phyloP scores from a whole-genome alignment of 2,113 vertebrate species.

The Cyprinodon tularosa region DNA sequence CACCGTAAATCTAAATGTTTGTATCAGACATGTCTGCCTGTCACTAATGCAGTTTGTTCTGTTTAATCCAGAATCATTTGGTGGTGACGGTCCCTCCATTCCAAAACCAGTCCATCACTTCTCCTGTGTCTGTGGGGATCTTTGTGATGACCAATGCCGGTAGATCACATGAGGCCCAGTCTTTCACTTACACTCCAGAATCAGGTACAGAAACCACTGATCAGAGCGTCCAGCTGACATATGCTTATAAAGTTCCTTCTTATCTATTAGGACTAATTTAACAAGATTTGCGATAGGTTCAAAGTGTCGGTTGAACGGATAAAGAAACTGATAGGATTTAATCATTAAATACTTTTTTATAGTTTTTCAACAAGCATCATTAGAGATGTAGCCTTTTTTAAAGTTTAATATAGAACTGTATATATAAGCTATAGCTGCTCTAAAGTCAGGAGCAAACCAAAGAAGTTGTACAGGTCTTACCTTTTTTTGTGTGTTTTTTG shows the following conservation, averaged over 20 bases:
- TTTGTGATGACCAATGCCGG: slow-evolving; percentile 97
- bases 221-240: background rate
- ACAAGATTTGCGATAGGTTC: background rate
- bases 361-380: too few species aligned
- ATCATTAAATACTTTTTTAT: too few species aligned
- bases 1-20: background rate
- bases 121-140: slow-evolving; percentile 91
- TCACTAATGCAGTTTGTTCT: background rate
- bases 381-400: too few species aligned
- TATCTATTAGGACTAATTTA: background rate
- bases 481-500: too few species aligned
- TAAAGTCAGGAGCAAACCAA: too few species aligned
- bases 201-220: slow-evolving; percentile 80
- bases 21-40: background rate
- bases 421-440: too few species aligned
- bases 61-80: slow-evolving; percentile 91
- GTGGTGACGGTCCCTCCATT: slow-evolving; percentile 97
- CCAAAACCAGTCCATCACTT: slow-evolving; percentile 89
- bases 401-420: too few species aligned
- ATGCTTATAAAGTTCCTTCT: background rate
- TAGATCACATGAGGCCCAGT: slow-evolving; percentile 92
- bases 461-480: too few species aligned
- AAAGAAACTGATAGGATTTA: too few species aligned
- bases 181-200: slow-evolving; percentile 96
- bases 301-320: too few species aligned